These are phyloP conservation scores for Aleiodes alternator DNA, from an alignment of 2,888 invertebrate genomes.

Conservation along the genomic window DNA sequence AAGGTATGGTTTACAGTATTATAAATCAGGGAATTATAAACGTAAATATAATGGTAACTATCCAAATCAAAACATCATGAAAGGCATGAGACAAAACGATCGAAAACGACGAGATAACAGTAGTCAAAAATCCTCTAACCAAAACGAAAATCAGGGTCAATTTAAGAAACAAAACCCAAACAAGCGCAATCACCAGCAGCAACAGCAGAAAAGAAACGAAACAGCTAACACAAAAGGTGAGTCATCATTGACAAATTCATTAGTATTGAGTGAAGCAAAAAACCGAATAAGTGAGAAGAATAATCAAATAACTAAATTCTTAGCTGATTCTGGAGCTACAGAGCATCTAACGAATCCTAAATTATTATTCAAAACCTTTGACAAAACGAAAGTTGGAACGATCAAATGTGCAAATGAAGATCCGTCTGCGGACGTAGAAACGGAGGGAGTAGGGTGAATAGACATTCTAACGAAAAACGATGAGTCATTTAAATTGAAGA, in stretches of 20 bases:
- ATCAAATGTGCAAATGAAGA: constrained; percentile 56
- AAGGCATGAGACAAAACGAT: no score
- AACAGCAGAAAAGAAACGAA: no score
- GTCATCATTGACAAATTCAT: neutral
- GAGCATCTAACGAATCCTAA: constrained; percentile 52
- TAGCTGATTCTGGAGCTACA: constrained; percentile 55
- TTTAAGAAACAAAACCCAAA: no score
- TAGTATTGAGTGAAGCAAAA: neutral
- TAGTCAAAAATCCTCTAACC: no score
- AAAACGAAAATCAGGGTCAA: no score
- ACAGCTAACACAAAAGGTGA: neutral
- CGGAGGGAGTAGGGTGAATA: constrained; percentile 56
- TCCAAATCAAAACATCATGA: neutral
- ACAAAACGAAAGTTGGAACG: constrained; percentile 36
- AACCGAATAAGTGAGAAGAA: neutral
- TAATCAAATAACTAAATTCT: constrained; percentile 39
- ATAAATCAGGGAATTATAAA: neutral
- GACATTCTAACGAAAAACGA: constrained; percentile 42
- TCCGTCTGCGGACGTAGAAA: constrained; percentile 52
- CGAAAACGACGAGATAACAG: no score
- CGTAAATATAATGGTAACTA: neutral
- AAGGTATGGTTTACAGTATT: neutral
- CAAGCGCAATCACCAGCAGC: no score
- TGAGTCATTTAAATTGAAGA: constrained; percentile 46
- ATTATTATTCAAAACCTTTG: constrained; percentile 47